Evolutionary conservation across 2,797 vertebrate genomes (phyloP), one percentile per base, ranked within the genome.

Genomic region (Remorina albescens): DNA sequence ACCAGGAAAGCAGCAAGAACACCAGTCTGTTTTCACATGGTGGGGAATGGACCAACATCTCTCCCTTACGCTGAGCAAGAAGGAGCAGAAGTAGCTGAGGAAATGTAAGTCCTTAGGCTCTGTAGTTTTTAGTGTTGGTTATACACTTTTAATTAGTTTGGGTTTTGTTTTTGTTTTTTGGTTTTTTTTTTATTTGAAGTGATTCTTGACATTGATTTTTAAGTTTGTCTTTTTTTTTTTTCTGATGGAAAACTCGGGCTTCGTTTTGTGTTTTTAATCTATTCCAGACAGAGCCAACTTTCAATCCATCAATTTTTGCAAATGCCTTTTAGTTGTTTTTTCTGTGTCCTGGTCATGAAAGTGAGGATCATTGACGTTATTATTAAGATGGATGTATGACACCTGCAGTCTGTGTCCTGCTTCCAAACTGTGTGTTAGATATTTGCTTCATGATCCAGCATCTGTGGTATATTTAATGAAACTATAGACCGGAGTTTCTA

Each of bases 11-110:
- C 89, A 70, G 86, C 13, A 42, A 60, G 78, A 77, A 32, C 68
- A 58, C 74, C 75, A 71, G 83, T 90, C 93, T 92, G 85, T 94
- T 91, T 84, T 75, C 93, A 86, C 89, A 64, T 81, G 87, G 78
- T 70, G n/a, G 53, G 75, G 84, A 84, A 74, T 73, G 83, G 74
- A 71, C 70, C 80, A 89, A 70, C 89, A 88, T 76, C 90, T 91
- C 86, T 49, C 46, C 67, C 58, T 63, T 32, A 34, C 46, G 28
- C 26, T 34, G 42, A 36, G 32, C 32, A 47, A 19, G 56, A 53
- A 26, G 57, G 21, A 37, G 18, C 66, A 32, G 18, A 34, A 67
- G 74, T 26, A 59, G 63, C 62, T 60, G 63, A 62, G 57, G 16
- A 32, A 53, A 53, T 71, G 94, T 94, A 83, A 91, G 94, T 89